Percentiles rank a stretch among this genome's conserved stretches.
These are phyloP conservation scores for Hippopotamyrus pictus DNA, from an alignment of 2,797 vertebrate species.

Conservation along the genomic window DNA sequence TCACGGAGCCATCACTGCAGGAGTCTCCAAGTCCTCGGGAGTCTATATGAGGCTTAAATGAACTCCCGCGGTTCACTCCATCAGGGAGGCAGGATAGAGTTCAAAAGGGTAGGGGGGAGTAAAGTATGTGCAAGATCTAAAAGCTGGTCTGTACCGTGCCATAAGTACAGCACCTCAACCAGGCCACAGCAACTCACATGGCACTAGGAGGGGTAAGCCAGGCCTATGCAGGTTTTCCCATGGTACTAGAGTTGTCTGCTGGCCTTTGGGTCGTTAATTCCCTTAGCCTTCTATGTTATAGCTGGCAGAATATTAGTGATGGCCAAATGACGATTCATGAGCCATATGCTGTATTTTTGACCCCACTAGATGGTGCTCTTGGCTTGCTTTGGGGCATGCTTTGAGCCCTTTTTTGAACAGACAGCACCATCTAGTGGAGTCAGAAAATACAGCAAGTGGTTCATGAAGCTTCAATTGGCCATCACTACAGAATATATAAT, in stretches of 20 bases:
- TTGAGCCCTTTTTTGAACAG: neutral
- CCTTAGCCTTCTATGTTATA: constrained; percentile 58
- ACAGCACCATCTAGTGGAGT: neutral
- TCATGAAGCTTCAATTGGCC: neutral
- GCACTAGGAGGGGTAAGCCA: neutral
- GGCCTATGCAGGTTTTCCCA: neutral
- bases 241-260: constrained; percentile 33
- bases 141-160: no score
- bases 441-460: neutral
- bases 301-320: constrained; percentile 31
- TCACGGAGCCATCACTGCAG: constrained; percentile 44
- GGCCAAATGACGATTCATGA: neutral
- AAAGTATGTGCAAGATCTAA: neutral
- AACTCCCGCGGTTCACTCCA: constrained; percentile 35
- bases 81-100: neutral
- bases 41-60: constrained; percentile 45
- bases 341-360: neutral
- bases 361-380: neutral
- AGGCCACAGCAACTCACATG: neutral
- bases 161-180: neutral
- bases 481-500: constrained; percentile 39
- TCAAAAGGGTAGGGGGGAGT: neutral
- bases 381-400: neutral
- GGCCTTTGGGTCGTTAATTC: constrained; percentile 58
- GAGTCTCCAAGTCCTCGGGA: constrained; percentile 42